Evolutionary conservation across 2,113 vertebrate genomes (phyloP), one percentile per base, ranked within the genome.

Genomic region (Empidonax traillii): DNA sequence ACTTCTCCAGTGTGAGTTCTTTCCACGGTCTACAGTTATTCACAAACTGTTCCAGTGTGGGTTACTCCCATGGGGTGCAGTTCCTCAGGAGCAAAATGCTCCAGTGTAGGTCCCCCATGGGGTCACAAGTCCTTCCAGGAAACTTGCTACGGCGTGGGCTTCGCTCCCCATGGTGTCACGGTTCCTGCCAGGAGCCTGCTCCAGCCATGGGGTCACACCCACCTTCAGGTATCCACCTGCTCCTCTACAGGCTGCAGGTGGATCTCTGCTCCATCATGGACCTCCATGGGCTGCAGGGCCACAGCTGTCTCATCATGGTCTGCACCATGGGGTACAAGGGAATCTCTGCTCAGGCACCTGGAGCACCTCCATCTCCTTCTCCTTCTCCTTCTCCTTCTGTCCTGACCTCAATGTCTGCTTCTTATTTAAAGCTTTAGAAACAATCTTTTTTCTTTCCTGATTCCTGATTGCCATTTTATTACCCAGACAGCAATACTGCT

Each of bases 91-190:
- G 3, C 9, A 30, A 6, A 3, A 35, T 56, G 35, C 51, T 66
- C 25, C 3, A 2, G 10, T 1, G 35, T 49, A 22, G 18, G 8
- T 66, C 27, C 14, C 31, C 52, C 44, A 19, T 12, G 19, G 59
- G 41, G 43, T 20, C 44, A 74, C 11, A 22, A 51, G 35, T 55
- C 30, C 56, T 16, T 8, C 13, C 74, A 71, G 12, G 24, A 55
- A 41, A 47, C 2, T 56, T 63, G 30, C 49, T 53, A 22, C 39
- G 55, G 5, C 4, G 8, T 1, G 28, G n/a, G 23, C 23, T 47
- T 35, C 0, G 0, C 5, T 30, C 28, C 9, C n/a, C 56, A 28
- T 1, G 4, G n/a, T n/a, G 21, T 8, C 53, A 76, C 8, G 59
- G 21, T 17, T 71, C 39, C 39, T 79, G 35, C 9, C 25, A 66